Base-by-base conservation (phyloP, 1,140 invertebrate species). In the Cyclina sinensis region DNA sequence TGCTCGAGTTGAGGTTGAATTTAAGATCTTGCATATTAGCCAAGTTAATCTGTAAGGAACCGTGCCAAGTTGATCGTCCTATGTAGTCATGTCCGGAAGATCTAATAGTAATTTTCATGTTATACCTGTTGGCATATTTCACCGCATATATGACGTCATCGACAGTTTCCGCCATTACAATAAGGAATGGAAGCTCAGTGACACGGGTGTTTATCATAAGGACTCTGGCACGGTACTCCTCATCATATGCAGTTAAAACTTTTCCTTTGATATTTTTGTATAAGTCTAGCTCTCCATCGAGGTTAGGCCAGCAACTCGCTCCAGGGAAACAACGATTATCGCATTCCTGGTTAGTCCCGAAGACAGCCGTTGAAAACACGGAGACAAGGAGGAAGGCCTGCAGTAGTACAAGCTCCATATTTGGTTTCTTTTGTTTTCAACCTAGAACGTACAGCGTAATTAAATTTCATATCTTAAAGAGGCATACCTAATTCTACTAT, bases 71-170 rank as follows among this genome's bases (percentile, higher is more conserved):
- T 1, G 85, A 65, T 9, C 85, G 48, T 12, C 85, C 85, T 18
- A 79, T 87, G 43, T 79, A 80, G 59, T 87, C 85, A 24, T 87
- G 85, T 24, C 85, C 85, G 0, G 85, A 87, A 0, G 85, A 87
- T 27, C 46, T n/a, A 16, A 87, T 43, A 0, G 51, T 81, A 4
- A 93, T 48, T 37, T 78, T 54, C 9, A 93, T 51, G 46, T 92
- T 91, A 62, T 88, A 86, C 24, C 46, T 68, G 14, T 76, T 86
- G 1, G 89, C 92, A 68, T 91, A 93, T 14, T 76, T 35, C 11
- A 92, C 74, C 3, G 68, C 39, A 30, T 62, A 73, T 57, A 91
- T 83, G 21, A 92, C 80, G 51, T 91, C 89, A 46, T 57, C 54
- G n/a, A 78, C 48, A 4, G 46, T 70, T 21, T 37, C 14, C 12